Base-by-base conservation (phyloP, 2,797 vertebrate species). In the Moxostoma hubbsi region DNA sequence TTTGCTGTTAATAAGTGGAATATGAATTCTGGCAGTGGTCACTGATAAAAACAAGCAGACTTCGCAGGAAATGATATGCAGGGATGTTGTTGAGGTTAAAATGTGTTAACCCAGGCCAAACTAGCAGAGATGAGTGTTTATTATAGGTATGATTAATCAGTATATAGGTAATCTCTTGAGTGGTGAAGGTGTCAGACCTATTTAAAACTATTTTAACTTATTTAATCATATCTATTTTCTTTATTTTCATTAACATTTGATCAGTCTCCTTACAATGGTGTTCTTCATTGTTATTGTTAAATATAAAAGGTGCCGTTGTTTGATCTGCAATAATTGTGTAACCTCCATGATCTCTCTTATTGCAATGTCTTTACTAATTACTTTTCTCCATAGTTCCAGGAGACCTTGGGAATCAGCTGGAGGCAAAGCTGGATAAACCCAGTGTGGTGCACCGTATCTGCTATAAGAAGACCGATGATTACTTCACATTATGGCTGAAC, bases 401-500 rank as follows among this genome's bases (percentile, higher is more conserved):
- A 12, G 98, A 99, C 86, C 93, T 99, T 53, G 98, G 98, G 46
- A 99, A 99, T 91, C 98, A 99, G 91, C 75, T 99, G 91, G 97
- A 99, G 91, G 98, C 97, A 0, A 98, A 96, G 89, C 90, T 99
- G 88, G 93, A 99, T 88, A 99, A 99, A 87, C 95, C 98, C 18
- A 94, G 94, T 0, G 98, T 98, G 24, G 97, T 98, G 51, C 98
- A 99, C 82, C 99, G 98, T 82, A 91, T 99, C 85, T 99, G 98
- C 88, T 97, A 95, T 69, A 98, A 98, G 94, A 98, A 94, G 91
- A 99, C 98, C 0, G 93, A 96, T 5, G 84, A 89, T 86, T 99
- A 96, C 89, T 99, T 98, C 90, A 99, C 97, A 0, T 92, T 99
- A 9, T 99, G 98, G 98, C 93, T 99, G 81, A 99, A 99, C 89